Conservation (phyloP, 2,888 invertebrate genomes). For the Holacanthella duospinosa region DNA sequence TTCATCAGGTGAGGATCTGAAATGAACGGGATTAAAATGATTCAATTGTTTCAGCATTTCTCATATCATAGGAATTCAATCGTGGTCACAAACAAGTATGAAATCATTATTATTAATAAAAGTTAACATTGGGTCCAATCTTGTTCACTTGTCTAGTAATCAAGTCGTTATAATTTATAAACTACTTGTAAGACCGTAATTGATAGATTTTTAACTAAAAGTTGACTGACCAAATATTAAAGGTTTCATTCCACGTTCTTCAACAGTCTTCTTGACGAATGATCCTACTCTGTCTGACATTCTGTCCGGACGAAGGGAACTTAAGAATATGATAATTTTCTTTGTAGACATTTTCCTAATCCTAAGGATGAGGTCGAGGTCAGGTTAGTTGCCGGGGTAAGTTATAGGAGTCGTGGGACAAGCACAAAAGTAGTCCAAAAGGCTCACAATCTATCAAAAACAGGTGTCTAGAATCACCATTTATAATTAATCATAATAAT, state of each 20-base stretch:
- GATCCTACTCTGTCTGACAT: conserved; percentile 38
- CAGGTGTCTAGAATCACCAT: no score
- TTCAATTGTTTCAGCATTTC: not conserved
- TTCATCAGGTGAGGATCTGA: conserved; percentile 42
- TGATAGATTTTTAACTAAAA: no score
- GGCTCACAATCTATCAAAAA: no score
- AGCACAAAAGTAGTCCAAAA: no score
- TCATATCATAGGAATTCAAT: not conserved
- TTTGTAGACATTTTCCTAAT: not conserved
- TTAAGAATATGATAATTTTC: conserved; percentile 37
- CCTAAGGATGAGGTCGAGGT: not conserved
- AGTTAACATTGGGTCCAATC: no score
- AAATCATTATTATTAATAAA: not conserved
- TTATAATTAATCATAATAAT: no score
- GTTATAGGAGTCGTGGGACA: no score
- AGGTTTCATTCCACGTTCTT: conserved; percentile 37
- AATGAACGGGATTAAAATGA: not conserved
- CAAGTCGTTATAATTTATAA: no score
- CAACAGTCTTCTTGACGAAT: conserved; percentile 38
- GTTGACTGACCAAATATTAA: conserved; percentile 39
- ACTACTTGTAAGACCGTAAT: no score
- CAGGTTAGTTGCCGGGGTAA: not conserved
- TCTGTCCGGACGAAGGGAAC: conserved; percentile 39
- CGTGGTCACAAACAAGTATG: not conserved
- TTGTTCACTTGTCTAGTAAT: no score